phyloP scores from a whole-genome alignment of 2,888 invertebrate genomes.

The Nymphalis urticae region DNA sequence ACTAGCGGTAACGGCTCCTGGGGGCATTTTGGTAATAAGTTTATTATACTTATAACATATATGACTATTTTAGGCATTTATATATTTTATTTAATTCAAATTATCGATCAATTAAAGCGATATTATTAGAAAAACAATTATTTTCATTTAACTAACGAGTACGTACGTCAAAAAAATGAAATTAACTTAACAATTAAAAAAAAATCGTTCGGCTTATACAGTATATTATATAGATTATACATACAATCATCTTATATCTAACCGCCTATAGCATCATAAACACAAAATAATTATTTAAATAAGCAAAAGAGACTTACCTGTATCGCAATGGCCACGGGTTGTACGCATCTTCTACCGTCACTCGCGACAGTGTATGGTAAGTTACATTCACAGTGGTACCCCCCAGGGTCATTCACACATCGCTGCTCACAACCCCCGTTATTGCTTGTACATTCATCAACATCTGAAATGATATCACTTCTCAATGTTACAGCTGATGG shows the following conservation, averaged over 20 bases:
- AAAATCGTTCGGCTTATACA: no score
- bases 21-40: not conserved
- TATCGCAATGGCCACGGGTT: conserved; percentile 52
- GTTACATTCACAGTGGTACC: conserved; percentile 82
- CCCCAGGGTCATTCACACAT: conserved; percentile 83
- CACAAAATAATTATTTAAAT: not conserved
- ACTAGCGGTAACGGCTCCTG: conserved; percentile 70
- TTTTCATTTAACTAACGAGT: no score
- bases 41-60: not conserved
- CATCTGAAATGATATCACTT: conserved; percentile 59
- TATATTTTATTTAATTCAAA: not conserved
- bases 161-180: no score
- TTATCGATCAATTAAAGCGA: no score
- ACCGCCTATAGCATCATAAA: not conserved
- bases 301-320: conserved; percentile 49
- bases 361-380: conserved; percentile 75
- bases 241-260: no score
- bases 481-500: no score
- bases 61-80: not conserved
- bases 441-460: conserved; percentile 79
- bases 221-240: no score
- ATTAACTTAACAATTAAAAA: no score
- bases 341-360: conserved; percentile 83
- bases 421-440: conserved; percentile 84
- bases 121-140: no score